Percentiles rank a stretch among this genome's conserved stretches.
These are phyloP conservation scores for Gambusia affinis DNA, from an alignment of 2,113 vertebrate genomes.

Conservation along the genomic window DNA sequence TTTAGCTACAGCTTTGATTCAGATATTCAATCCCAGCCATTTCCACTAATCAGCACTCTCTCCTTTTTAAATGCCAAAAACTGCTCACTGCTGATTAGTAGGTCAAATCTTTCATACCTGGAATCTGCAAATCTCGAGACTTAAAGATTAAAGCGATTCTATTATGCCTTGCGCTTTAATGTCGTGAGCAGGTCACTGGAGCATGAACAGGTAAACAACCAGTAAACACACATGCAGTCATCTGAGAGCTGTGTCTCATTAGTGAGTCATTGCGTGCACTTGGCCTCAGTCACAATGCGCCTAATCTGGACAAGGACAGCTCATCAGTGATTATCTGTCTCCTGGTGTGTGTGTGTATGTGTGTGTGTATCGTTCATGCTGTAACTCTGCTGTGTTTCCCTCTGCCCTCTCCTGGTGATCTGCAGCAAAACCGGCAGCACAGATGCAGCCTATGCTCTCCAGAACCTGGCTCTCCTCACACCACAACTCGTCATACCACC, in stretches of 20 bases:
- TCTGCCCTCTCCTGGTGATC: conserved; percentile 42
- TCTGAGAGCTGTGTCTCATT: conserved; percentile 12
- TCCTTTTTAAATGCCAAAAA: not conserved
- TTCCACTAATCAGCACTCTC: not conserved
- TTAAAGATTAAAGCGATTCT: not conserved
- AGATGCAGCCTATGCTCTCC: conserved; percentile 94
- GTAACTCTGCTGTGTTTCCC: conserved; percentile 5
- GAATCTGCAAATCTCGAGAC: not conserved
- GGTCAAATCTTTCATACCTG: not conserved
- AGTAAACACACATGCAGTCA: conserved; percentile 6
- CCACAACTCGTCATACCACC: conserved; percentile 94
- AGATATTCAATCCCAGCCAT: conserved; percentile 7
- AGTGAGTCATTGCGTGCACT: conserved; percentile 1
- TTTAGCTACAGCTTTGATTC: not conserved
- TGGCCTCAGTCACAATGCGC: conserved; percentile 4
- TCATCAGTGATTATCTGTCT: conserved; percentile 44
- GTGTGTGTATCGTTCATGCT: conserved; percentile 1
- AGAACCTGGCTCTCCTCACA: conserved; percentile 95
- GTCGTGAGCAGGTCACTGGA: not conserved
- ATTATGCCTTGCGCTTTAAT: not conserved
- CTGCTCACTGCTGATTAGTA: not conserved
- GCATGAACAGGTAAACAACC: conserved; percentile 6
- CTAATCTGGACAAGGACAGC: conserved; percentile 56
- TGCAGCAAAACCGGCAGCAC: conserved; percentile 93
- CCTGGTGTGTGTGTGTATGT: conserved; percentile 7